Percentiles rank a stretch among this genome's conserved stretches.
Evolutionary conservation across 1,140 invertebrate genomes (phyloP).

Genomic region (Papilio helenus): DNA sequence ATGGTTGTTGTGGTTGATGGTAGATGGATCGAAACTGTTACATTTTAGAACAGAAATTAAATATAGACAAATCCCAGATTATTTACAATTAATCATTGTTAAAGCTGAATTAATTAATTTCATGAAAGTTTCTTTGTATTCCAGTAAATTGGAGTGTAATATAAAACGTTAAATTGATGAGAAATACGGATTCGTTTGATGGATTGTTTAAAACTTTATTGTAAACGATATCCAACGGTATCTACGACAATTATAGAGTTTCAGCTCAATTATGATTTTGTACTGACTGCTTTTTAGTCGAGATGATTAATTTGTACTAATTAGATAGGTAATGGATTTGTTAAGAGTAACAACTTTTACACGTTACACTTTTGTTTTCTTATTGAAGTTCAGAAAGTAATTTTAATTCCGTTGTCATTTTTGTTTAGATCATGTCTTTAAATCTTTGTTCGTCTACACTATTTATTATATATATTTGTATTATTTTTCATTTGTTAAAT

Average conservation of each 20-base stretch:
- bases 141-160: conserved; percentile 18
- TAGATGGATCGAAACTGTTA: too few species aligned
- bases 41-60: neutral
- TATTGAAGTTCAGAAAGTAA: too few species aligned
- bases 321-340: neutral
- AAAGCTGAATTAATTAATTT: conserved; percentile 12
- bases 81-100: conserved; percentile 9
- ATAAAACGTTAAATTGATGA: conserved; percentile 33
- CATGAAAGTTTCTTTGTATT: conserved; percentile 18
- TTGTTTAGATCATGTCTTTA: too few species aligned
- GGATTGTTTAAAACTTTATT: conserved; percentile 24
- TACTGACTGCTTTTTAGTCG: neutral
- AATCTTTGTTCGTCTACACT: too few species aligned
- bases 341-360: neutral
- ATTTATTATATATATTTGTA: too few species aligned
- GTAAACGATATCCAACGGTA: conserved; percentile 8
- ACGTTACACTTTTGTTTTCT: too few species aligned
- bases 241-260: conserved; percentile 22
- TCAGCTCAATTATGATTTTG: neutral
- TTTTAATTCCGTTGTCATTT: too few species aligned
- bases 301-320: neutral
- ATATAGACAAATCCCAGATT: neutral
- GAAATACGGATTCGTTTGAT: conserved; percentile 22
- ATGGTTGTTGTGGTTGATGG: too few species aligned
- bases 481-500: too few species aligned